phyloP scores from a whole-genome alignment of 2,888 invertebrate species.

The Acrobeloides nanus region DNA sequence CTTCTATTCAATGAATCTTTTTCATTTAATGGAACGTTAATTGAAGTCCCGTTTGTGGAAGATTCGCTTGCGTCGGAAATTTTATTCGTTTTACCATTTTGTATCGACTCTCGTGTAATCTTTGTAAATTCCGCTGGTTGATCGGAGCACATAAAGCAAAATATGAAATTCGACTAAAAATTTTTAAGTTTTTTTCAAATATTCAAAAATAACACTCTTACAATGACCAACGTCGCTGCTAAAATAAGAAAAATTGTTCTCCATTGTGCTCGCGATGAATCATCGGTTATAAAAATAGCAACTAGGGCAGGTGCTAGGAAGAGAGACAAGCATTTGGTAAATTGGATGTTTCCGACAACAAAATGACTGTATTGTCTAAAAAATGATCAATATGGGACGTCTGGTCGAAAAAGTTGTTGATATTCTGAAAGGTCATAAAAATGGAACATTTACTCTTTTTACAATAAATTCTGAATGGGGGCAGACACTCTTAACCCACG shows the following conservation, averaged over 20 bases:
- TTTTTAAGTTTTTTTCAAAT: not conserved
- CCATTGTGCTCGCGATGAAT: constrained; percentile 21
- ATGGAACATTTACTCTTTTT: no score
- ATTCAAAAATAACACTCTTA: constrained; percentile 10
- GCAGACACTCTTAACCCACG: no score
- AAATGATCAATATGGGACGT: not conserved
- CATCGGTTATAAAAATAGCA: constrained; percentile 29
- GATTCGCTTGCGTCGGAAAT: no score
- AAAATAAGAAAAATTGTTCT: constrained; percentile 21
- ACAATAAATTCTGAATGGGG: no score
- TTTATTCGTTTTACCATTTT: no score
- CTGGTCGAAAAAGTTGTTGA: no score
- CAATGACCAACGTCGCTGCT: constrained; percentile 26
- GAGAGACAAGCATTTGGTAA: constrained; percentile 44
- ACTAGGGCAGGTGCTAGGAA: constrained; percentile 39
- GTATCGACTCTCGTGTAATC: no score
- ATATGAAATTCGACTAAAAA: constrained; percentile 33
- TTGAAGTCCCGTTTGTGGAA: no score
- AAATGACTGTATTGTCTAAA: constrained; percentile 27
- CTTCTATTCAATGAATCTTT: no score
- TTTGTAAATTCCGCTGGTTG: constrained; percentile 43
- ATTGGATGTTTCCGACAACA: constrained; percentile 42
- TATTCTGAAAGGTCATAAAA: no score
- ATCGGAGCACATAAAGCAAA: constrained; percentile 43
- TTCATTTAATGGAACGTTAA: no score